Conservation (phyloP, 1,140 invertebrate species). For the Patella vulgata region DNA sequence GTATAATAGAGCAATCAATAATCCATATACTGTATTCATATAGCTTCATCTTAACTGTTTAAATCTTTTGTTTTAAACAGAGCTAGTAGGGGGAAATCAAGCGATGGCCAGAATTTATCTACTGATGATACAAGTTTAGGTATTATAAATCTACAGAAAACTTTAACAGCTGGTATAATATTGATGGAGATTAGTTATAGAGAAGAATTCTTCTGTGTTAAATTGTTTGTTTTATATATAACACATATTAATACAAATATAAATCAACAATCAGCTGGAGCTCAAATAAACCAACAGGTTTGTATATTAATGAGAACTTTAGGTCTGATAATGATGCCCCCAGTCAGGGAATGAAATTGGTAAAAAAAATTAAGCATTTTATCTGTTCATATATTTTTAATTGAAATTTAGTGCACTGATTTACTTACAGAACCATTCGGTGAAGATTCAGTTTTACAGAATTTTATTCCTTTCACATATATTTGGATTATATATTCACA, state of each 20-base stretch:
- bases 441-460: no score
- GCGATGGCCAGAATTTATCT: no score
- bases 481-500: no score
- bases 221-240: constrained; percentile 78
- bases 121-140: no score
- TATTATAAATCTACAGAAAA: constrained; percentile 75
- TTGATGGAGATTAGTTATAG: constrained; percentile 77
- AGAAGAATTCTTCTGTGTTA: constrained; percentile 81
- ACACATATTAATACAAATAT: constrained; percentile 66
- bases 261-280: constrained; percentile 59
- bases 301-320: background rate
- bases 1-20: no score
- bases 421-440: no score
- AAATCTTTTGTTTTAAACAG: no score
- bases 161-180: constrained; percentile 72
- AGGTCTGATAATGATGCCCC: background rate
- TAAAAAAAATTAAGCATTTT: background rate
- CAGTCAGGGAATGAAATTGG: background rate
- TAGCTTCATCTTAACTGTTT: no score
- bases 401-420: no score
- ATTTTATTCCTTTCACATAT: no score
- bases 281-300: background rate
- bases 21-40: no score
- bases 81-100: no score
- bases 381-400: background rate